Conservation (phyloP, 2,888 invertebrate species). For the Mellilla xanthometata region DNA sequence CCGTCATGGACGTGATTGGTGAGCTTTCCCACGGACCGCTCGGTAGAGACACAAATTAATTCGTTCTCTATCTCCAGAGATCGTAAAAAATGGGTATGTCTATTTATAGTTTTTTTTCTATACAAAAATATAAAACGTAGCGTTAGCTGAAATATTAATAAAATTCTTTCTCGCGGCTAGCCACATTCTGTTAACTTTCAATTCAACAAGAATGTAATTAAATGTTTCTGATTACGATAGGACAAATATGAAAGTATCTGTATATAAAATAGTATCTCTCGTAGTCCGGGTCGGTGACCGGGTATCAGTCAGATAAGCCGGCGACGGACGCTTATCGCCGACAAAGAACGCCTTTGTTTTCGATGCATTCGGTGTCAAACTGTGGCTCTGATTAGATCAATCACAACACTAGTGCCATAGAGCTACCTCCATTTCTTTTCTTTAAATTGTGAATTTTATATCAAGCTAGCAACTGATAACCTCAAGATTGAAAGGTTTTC, state of each 20-base stretch:
- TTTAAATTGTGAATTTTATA: slow-evolving; percentile 3
- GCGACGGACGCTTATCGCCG: slow-evolving; percentile 69
- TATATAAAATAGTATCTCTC: slow-evolving; percentile 31
- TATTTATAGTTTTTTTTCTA: too few relatives aligned
- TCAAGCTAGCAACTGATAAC: slow-evolving; percentile 9
- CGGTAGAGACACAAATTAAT: slow-evolving; percentile 2
- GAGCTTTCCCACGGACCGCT: slow-evolving; percentile 13
- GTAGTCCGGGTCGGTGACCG: slow-evolving; percentile 64
- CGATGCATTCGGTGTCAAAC: slow-evolving; percentile 59
- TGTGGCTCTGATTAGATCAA: slow-evolving; percentile 62
- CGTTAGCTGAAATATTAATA: too few relatives aligned
- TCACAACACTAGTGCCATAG: slow-evolving; percentile 26
- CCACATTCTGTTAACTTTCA: too few relatives aligned
- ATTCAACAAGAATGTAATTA: too few relatives aligned
- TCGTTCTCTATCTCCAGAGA: slow-evolving; percentile 1
- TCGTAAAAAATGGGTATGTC: not conserved
- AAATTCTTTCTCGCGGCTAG: too few relatives aligned
- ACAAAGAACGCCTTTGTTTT: slow-evolving; percentile 76
- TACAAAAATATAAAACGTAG: too few relatives aligned
- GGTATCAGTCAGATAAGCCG: slow-evolving; percentile 72
- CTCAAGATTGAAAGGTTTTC: slow-evolving; percentile 6
- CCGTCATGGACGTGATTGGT: slow-evolving; percentile 11
- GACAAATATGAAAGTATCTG: slow-evolving; percentile 20
- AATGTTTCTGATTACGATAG: slow-evolving; percentile 5
- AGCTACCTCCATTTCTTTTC: not conserved